Evolutionary conservation across 2,888 invertebrate genomes (phyloP).

Genomic region (Apamea anceps): DNA sequence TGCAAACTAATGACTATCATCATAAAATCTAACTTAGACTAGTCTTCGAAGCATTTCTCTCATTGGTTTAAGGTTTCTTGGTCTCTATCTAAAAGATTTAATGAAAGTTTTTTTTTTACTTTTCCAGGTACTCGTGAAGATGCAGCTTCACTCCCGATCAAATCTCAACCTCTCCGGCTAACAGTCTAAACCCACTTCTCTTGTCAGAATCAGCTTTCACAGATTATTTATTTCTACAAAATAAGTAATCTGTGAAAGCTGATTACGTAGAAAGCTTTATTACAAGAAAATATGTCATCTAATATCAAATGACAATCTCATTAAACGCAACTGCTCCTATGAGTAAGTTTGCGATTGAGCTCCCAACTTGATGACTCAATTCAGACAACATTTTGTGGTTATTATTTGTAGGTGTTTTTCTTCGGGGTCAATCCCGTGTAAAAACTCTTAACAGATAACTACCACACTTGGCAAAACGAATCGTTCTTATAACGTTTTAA

Average conservation of each 20-base stretch:
- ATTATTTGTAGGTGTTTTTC: conserved; percentile 18
- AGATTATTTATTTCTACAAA: conserved; percentile 38
- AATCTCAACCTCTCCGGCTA: neutral
- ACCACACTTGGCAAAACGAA: conserved; percentile 8
- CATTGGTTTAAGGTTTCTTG: neutral
- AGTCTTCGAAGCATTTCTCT: neutral
- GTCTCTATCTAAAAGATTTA: neutral
- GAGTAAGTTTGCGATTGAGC: conserved; percentile 8
- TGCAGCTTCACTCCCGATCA: neutral
- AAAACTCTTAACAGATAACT: conserved; percentile 5
- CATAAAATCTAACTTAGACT: neutral
- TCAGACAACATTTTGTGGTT: neutral
- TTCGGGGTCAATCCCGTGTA: neutral
- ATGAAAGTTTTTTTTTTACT: neutral
- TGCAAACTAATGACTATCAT: neutral
- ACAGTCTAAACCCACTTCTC: conserved; percentile 1
- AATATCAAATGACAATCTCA: neutral
- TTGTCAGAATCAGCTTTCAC: conserved; percentile 42
- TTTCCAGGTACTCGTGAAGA: conserved; percentile 9
- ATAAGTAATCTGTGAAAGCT: conserved; percentile 58
- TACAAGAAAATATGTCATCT: neutral
- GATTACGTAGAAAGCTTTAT: conserved; percentile 5
- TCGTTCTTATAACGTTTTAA: conserved; percentile 25
- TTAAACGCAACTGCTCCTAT: conserved; percentile 5
- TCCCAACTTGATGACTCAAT: conserved; percentile 19